phyloP scores from a whole-genome alignment of 2,797 vertebrate genomes.

The Clarias platycephalus region DNA sequence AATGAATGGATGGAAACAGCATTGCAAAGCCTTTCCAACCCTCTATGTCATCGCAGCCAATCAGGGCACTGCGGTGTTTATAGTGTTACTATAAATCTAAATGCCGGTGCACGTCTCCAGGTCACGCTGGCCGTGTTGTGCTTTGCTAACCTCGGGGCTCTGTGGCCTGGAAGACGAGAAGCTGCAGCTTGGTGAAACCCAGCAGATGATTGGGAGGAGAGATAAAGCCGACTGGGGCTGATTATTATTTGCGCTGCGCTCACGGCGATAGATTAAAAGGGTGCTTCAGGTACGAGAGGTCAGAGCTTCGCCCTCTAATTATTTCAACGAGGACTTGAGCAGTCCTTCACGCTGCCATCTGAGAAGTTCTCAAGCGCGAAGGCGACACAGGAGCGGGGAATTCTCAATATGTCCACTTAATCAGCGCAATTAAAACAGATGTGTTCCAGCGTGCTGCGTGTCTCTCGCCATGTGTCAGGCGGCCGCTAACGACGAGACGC shows the following conservation, averaged over 20 bases:
- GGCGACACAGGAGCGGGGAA: slow-evolving; percentile 33
- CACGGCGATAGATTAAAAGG: slow-evolving; percentile 50
- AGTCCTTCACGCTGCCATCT: slow-evolving; percentile 39
- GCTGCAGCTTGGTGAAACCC: slow-evolving; percentile 11
- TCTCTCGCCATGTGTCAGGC: neutral
- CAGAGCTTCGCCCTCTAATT: slow-evolving; percentile 53
- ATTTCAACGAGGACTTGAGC: slow-evolving; percentile 50
- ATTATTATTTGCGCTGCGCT: slow-evolving; percentile 47
- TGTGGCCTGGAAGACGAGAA: neutral
- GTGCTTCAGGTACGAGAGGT: slow-evolving; percentile 56
- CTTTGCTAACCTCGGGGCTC: slow-evolving; percentile 24
- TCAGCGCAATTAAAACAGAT: slow-evolving; percentile 47
- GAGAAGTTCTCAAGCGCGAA: slow-evolving; percentile 37
- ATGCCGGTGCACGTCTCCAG: neutral
- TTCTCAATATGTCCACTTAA: slow-evolving; percentile 46
- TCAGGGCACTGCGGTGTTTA: neutral
- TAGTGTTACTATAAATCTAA: neutral
- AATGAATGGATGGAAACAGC: neutral
- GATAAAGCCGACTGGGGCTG: slow-evolving; percentile 41
- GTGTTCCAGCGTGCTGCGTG: slow-evolving; percentile 23
- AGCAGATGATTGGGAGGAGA: slow-evolving; percentile 35
- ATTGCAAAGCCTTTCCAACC: neutral
- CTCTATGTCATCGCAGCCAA: neutral
- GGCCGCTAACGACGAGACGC: neutral
- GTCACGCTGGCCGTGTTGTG: neutral